Conservation (phyloP, 2,797 vertebrate genomes). For the Galaxias olidus region DNA sequence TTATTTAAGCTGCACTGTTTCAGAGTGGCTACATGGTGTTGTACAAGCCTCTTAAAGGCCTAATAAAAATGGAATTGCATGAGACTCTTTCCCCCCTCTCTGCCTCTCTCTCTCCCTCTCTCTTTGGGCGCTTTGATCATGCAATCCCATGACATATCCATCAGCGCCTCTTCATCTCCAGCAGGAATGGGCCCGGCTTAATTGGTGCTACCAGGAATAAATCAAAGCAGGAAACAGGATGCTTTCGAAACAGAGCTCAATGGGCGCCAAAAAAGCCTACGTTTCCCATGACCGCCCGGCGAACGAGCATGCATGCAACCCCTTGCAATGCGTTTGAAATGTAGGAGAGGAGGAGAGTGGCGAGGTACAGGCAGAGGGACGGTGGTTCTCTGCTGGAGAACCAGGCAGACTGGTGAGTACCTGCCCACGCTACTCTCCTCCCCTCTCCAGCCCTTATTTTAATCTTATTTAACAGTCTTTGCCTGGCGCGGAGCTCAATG, state of each 20-base stretch:
- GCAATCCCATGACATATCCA: slow-evolving; percentile 74
- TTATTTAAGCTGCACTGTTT: slow-evolving; percentile 65
- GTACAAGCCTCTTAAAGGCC: slow-evolving; percentile 68
- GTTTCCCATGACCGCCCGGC: slow-evolving; percentile 57
- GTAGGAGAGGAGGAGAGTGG: slow-evolving; percentile 47
- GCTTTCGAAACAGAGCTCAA: slow-evolving; percentile 68
- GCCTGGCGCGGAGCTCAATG: slow-evolving; percentile 81
- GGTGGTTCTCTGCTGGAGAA: slow-evolving; percentile 61
- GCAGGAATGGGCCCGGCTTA: slow-evolving; percentile 72
- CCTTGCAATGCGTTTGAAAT: slow-evolving; percentile 54
- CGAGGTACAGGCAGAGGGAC: slow-evolving; percentile 49
- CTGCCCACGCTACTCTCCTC: slow-evolving; percentile 65
- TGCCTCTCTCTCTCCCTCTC: neutral
- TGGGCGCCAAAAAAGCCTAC: slow-evolving; percentile 55
- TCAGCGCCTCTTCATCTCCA: slow-evolving; percentile 73
- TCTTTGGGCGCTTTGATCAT: slow-evolving; percentile 73
- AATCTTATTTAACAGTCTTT: slow-evolving; percentile 89
- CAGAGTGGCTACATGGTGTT: slow-evolving; percentile 61
- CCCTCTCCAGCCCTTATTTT: slow-evolving; percentile 73
- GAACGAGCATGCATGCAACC: slow-evolving; percentile 58
- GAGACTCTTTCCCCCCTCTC: slow-evolving; percentile 59
- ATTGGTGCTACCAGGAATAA: slow-evolving; percentile 77
- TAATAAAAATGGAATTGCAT: slow-evolving; percentile 76
- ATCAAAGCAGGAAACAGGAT: slow-evolving; percentile 75
- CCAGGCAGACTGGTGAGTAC: slow-evolving; percentile 63